Conservation (phyloP, 2,888 invertebrate species). For the Anoplius nigerrimus region DNA sequence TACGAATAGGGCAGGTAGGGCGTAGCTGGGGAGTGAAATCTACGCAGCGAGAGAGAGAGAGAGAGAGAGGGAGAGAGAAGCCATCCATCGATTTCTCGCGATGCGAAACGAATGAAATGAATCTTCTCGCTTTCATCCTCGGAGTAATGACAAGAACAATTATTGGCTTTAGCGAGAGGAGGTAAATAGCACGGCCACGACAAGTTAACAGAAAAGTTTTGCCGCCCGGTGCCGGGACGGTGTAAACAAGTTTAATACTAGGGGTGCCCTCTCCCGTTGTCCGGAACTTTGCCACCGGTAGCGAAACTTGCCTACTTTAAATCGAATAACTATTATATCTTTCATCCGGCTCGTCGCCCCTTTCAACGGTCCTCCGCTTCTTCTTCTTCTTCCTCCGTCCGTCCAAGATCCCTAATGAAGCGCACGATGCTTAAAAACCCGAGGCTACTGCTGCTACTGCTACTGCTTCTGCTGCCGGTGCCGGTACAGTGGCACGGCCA, state of each 20-base stretch:
- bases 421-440: conserved; percentile 21
- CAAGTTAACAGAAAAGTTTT: conserved; percentile 39
- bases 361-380: not conserved
- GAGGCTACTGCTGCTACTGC: no score
- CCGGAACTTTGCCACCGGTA: conserved; percentile 19
- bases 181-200: conserved; percentile 26
- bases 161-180: conserved; percentile 33
- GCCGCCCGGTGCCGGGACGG: conserved; percentile 1
- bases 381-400: conserved; percentile 8
- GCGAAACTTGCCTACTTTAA: conserved; percentile 35
- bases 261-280: conserved; percentile 24
- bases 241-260: conserved; percentile 38
- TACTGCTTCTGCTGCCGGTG: no score
- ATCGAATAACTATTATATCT: conserved; percentile 30
- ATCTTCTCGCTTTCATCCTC: conserved; percentile 28
- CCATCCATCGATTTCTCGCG: not conserved
- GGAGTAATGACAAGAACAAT: conserved; percentile 41
- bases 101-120: conserved; percentile 27
- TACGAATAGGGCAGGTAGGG: no score
- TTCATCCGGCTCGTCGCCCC: not conserved
- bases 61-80: not conserved
- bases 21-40: no score
- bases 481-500: no score
- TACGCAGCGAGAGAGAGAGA: no score
- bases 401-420: conserved; percentile 27